phyloP scores from a whole-genome alignment of 2,888 invertebrate species.

The Andrena camellia region DNA sequence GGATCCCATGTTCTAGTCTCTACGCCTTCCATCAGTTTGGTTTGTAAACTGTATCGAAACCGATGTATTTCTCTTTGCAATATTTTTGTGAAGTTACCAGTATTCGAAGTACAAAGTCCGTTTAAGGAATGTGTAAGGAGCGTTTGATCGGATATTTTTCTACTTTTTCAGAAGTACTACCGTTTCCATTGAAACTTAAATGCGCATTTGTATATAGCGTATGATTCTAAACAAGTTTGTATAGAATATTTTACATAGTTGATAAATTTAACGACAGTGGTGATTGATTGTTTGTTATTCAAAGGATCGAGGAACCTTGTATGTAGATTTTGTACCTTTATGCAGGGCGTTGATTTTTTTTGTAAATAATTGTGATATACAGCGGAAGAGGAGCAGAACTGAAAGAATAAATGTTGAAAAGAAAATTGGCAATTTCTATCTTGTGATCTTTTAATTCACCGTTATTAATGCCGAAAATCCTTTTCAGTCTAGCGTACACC shows the following conservation, averaged over 20 bases:
- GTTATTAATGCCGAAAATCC: conserved; percentile 81
- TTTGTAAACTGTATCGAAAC: conserved; percentile 82
- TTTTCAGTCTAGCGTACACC: conserved; percentile 80
- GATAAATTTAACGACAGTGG: conserved; percentile 14
- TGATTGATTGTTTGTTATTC: conserved; percentile 6
- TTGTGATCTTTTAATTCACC: conserved; percentile 58
- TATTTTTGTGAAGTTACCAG: conserved; percentile 23
- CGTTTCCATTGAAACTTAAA: conserved; percentile 13
- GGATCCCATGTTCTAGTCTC: conserved; percentile 66
- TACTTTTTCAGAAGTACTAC: conserved; percentile 38
- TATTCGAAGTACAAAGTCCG: conserved; percentile 11
- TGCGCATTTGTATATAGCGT: conserved; percentile 16
- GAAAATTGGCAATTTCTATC: conserved; percentile 58
- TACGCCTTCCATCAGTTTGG: conserved; percentile 79
- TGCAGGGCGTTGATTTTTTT: conserved; percentile 60
- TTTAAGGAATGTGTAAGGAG: conserved; percentile 8
- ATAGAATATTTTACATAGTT: conserved; percentile 18
- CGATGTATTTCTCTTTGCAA: conserved; percentile 66
- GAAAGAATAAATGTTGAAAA: conserved; percentile 69
- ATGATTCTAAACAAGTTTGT: conserved; percentile 27
- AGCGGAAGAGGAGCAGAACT: conserved; percentile 36
- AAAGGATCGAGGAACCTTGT: conserved; percentile 12
- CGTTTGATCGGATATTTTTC: conserved; percentile 36
- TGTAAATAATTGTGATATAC: conserved; percentile 67
- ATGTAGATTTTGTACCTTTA: conserved; percentile 24